Conservation (phyloP, 2,113 vertebrate genomes). For the Eurystomus gularis region DNA sequence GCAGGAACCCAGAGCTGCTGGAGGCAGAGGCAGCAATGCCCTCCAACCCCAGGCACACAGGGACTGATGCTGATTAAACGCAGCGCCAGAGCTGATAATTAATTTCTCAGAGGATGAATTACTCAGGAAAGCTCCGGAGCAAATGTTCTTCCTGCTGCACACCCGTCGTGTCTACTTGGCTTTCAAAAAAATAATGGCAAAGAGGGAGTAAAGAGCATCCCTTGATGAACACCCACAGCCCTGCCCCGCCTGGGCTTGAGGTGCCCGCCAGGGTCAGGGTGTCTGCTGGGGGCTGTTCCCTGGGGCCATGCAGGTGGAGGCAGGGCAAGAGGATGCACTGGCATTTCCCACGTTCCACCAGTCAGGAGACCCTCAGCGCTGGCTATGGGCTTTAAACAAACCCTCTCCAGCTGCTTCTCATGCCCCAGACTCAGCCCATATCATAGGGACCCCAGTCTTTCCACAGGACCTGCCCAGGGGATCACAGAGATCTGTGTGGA, state of each 20-base stretch:
- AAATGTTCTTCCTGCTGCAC: not conserved
- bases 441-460: not conserved
- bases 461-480: not conserved
- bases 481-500: not conserved
- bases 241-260: not conserved
- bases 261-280: accelerated
- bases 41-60: not conserved
- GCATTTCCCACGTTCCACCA: not conserved
- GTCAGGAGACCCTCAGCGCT: not conserved
- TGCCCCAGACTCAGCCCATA: not conserved
- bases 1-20: not conserved
- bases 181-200: not conserved
- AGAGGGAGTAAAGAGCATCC: not conserved
- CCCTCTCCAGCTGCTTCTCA: not conserved
- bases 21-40: not conserved
- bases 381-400: not conserved
- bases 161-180: not conserved
- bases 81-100: not conserved
- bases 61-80: conserved; percentile 28
- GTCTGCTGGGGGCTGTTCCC: not conserved
- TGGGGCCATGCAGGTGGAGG: not conserved
- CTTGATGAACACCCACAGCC: accelerated
- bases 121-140: not conserved
- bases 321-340: not conserved
- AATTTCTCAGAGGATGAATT: conserved; percentile 56